Evolutionary conservation across 92 coral and sea anemone genomes (phyloP).

Genomic region (Diadumene lineata): DNA sequence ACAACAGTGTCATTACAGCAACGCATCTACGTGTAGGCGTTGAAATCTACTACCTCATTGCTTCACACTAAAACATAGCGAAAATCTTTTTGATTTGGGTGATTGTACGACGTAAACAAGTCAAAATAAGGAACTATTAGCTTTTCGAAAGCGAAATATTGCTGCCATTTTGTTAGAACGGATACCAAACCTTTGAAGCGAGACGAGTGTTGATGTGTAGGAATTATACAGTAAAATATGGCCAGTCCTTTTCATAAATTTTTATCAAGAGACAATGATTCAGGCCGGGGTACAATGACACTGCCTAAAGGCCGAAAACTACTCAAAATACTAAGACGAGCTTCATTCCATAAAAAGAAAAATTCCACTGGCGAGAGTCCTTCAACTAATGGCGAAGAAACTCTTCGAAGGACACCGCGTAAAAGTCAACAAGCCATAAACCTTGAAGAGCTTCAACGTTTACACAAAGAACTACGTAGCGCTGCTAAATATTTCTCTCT

Average conservation of each 20-base stretch:
- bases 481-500: slow-evolving; percentile 86
- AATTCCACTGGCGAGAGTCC: slow-evolving; percentile 47
- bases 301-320: slow-evolving; percentile 54
- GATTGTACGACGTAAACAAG: background rate
- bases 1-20: slow-evolving; percentile 19
- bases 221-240: slow-evolving; percentile 36
- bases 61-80: background rate
- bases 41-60: background rate
- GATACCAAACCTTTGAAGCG: slow-evolving; percentile 25
- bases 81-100: background rate
- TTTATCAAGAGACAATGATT: slow-evolving; percentile 39
- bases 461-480: slow-evolving; percentile 80
- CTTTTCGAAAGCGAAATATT: slow-evolving; percentile 23
- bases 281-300: slow-evolving; percentile 10
- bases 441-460: slow-evolving; percentile 79
- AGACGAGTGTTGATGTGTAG: background rate
- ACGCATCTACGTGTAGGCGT: slow-evolving; percentile 15
- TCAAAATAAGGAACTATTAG: background rate
- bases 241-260: slow-evolving; percentile 65
- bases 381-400: slow-evolving; percentile 16
- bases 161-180: background rate
- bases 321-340: slow-evolving; percentile 75
- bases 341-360: slow-evolving; percentile 60
- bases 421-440: slow-evolving; percentile 70
- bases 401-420: slow-evolving; percentile 27